phyloP scores from a whole-genome alignment of 2,113 vertebrate species.

The Psilopsiagon aurifrons region DNA sequence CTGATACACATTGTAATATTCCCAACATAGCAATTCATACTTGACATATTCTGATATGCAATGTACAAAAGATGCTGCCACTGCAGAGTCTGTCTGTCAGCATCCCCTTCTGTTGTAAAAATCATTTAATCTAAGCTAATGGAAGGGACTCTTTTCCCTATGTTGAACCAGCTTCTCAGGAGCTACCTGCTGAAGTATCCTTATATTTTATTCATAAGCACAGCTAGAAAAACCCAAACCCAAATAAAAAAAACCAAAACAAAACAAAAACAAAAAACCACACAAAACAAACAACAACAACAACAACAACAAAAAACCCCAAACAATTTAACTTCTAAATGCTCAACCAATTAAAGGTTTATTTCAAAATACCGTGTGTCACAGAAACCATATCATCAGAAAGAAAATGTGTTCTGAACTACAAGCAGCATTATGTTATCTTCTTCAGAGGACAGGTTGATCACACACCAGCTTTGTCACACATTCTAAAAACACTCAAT shows the following conservation, averaged over 20 bases:
- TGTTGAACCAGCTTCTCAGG: neutral
- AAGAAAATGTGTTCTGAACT: neutral
- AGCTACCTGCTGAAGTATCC: neutral
- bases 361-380: neutral
- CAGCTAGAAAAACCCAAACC: too few species aligned
- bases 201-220: neutral
- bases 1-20: neutral
- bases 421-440: neutral
- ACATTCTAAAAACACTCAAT: neutral
- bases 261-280: neutral
- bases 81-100: neutral
- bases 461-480: neutral
- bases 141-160: neutral
- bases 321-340: neutral
- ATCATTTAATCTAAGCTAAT: neutral
- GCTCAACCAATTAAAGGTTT: neutral
- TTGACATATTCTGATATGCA: neutral
- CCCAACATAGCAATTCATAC: neutral
- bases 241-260: neutral
- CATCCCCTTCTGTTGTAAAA: neutral
- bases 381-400: neutral
- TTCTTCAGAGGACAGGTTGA: neutral
- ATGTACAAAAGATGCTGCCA: neutral
- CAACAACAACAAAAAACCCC: neutral
- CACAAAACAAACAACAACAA: neutral